phyloP scores from a whole-genome alignment of 2,888 invertebrate genomes.

The Hartigia nigra region DNA sequence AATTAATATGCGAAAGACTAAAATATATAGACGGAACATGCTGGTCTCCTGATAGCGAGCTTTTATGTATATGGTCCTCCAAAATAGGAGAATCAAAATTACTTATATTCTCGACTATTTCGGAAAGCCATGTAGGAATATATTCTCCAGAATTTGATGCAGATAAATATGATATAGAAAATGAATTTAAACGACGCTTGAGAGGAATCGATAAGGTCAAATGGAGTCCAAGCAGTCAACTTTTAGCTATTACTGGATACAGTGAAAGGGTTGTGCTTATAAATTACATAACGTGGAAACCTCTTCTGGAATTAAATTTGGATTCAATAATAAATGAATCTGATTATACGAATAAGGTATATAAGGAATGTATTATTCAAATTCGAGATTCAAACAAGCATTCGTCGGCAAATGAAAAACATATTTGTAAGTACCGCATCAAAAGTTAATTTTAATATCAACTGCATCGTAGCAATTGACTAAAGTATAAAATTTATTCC shows the following conservation, averaged over 20 bases:
- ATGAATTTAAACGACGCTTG: slow-evolving; percentile 33
- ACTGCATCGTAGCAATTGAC: neutral
- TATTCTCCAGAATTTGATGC: slow-evolving; percentile 43
- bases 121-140: slow-evolving; percentile 53
- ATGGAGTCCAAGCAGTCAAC: slow-evolving; percentile 59
- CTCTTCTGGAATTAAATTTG: slow-evolving; percentile 48
- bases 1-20: slow-evolving; percentile 57
- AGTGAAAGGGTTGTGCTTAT: slow-evolving; percentile 58
- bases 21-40: slow-evolving; percentile 53
- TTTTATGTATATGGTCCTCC: slow-evolving; percentile 59
- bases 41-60: slow-evolving; percentile 60
- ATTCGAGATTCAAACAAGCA: slow-evolving; percentile 37
- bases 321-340: slow-evolving; percentile 54
- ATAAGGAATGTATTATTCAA: slow-evolving; percentile 48
- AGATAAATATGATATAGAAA: neutral
- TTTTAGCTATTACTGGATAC: slow-evolving; percentile 56
- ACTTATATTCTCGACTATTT: slow-evolving; percentile 53
- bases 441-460: neutral
- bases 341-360: slow-evolving; percentile 54
- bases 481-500: neutral
- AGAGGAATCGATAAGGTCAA: slow-evolving; percentile 55
- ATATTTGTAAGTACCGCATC: slow-evolving; percentile 45
- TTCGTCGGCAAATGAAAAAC: slow-evolving; percentile 29
- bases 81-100: slow-evolving; percentile 51
- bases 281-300: slow-evolving; percentile 60